These are phyloP conservation scores for Tachystola acroxantha DNA, from an alignment of 2,888 invertebrate genomes.

Conservation along the genomic window DNA sequence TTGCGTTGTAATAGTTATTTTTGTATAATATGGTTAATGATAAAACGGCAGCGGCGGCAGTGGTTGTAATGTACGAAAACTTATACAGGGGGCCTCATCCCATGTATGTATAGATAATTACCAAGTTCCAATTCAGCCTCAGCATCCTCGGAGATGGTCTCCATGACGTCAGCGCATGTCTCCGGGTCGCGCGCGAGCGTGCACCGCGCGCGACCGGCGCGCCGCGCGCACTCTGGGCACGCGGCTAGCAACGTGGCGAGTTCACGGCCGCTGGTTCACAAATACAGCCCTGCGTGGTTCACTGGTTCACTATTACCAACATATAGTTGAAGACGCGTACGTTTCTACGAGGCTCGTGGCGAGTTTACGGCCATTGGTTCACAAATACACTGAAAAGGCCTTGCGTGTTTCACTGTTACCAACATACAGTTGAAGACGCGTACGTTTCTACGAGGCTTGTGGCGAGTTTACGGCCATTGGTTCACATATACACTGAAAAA, in stretches of 20 bases:
- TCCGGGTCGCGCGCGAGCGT: conserved; percentile 56
- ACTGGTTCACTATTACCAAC: background rate
- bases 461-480: background rate
- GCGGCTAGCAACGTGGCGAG: conserved; percentile 35
- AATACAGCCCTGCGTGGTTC: conserved; percentile 6
- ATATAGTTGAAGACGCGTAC: background rate
- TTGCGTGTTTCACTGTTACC: background rate
- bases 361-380: background rate
- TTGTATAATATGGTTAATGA: too few relatives aligned
- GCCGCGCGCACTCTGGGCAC: conserved; percentile 60
- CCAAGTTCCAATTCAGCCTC: conserved; percentile 83
- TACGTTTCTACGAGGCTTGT: background rate
- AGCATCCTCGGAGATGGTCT: conserved; percentile 83
- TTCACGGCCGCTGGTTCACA: conserved; percentile 26
- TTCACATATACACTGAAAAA: too few relatives aligned
- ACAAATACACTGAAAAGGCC: background rate
- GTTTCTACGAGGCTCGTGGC: background rate
- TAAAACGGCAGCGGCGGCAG: too few relatives aligned
- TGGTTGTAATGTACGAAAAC: too few relatives aligned
- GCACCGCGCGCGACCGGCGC: conserved; percentile 54
- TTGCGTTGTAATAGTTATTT: too few relatives aligned
- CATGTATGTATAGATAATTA: too few relatives aligned
- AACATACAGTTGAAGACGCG: background rate
- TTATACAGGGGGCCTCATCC: too few relatives aligned
- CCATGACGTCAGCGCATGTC: conserved; percentile 75